These are phyloP conservation scores for Gryllus bimaculatus DNA, from an alignment of 1,140 invertebrate genomes.

Conservation along the genomic window DNA sequence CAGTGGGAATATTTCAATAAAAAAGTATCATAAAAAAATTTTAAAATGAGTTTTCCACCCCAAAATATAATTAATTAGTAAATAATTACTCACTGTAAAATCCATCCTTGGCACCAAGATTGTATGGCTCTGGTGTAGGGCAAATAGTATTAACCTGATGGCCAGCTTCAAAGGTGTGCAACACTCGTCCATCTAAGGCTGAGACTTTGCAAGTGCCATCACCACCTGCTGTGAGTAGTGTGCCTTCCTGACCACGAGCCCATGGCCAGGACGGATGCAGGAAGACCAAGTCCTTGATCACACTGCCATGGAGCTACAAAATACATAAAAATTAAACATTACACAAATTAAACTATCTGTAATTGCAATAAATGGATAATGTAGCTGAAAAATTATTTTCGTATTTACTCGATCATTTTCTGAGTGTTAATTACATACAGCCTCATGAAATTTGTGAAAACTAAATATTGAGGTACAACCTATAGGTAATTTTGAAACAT, in stretches of 20 bases:
- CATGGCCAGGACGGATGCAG: constrained; percentile 41
- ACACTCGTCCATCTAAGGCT: constrained; percentile 37
- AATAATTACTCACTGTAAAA: constrained; percentile 35
- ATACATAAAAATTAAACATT: no score
- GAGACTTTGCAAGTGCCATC: constrained; percentile 41
- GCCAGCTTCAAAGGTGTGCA: constrained; percentile 38
- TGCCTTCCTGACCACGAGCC: constrained; percentile 33
- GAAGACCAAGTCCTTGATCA: constrained; percentile 40
- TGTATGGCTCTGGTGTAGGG: constrained; percentile 39
- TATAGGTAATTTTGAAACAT: no score
- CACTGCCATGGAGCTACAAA: constrained; percentile 35
- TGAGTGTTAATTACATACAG: no score
- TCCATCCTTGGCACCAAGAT: constrained; percentile 34
- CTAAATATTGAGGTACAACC: no score
- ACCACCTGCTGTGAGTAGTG: constrained; percentile 34
- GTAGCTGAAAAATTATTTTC: no score
- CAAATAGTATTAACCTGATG: constrained; percentile 39
- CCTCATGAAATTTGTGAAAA: no score
- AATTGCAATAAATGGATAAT: no score
- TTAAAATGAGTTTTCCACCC: neutral
- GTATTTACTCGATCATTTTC: no score
- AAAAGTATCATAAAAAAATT: no score
- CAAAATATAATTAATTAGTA: neutral
- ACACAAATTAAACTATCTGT: no score
- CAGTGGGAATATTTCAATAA: no score